Evolutionary conservation across 2,888 invertebrate species (phyloP).

Genomic region (Physocephala rufipes): DNA sequence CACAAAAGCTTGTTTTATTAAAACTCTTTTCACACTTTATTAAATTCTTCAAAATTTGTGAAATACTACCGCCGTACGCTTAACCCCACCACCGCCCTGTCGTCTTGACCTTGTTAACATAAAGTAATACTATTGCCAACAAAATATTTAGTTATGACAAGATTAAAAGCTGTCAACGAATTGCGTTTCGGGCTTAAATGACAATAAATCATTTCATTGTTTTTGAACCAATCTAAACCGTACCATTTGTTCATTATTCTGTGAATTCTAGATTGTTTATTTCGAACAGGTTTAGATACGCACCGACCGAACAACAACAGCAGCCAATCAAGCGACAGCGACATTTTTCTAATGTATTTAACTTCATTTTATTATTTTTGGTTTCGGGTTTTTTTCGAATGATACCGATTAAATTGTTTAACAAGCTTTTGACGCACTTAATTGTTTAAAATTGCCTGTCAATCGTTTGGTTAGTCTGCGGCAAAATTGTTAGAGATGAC

Average conservation of each 20-base stretch:
- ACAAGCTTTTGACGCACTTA: slow-evolving; percentile 34
- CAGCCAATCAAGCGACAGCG: too few species aligned
- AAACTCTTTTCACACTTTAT: too few species aligned
- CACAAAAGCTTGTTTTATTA: too few species aligned
- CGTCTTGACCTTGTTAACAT: too few species aligned
- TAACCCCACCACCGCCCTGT: too few species aligned
- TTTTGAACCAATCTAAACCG: slow-evolving; percentile 4
- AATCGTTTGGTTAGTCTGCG: neutral
- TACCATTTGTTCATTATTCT: slow-evolving; percentile 10
- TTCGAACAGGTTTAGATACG: too few species aligned
- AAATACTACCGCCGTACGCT: too few species aligned
- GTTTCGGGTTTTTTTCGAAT: too few species aligned
- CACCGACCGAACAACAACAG: neutral
- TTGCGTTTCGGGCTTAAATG: neutral
- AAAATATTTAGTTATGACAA: too few species aligned
- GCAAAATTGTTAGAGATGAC: slow-evolving; percentile 17
- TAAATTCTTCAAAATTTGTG: too few species aligned
- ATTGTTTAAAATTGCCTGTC: slow-evolving; percentile 29
- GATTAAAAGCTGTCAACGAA: neutral
- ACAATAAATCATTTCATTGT: slow-evolving; percentile 25
- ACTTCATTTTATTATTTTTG: neutral
- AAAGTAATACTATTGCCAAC: too few species aligned
- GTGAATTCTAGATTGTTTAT: too few species aligned
- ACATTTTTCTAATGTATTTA: neutral
- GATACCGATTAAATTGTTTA: slow-evolving; percentile 27